These are phyloP conservation scores for Micromys minutus DNA, from an alignment of 2,113 vertebrate species.

Conservation along the genomic window DNA sequence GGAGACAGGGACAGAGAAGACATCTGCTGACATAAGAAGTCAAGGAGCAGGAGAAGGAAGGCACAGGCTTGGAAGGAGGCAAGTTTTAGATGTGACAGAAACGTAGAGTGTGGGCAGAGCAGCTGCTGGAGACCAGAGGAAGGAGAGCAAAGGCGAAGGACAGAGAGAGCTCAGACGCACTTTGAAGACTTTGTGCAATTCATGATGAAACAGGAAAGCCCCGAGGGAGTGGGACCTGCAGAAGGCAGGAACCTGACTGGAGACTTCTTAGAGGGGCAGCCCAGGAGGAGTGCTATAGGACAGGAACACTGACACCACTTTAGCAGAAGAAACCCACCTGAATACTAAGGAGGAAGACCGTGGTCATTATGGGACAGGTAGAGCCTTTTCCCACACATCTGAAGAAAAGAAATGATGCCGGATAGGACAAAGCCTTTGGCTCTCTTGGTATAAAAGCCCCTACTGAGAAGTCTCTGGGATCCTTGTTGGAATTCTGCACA, in stretches of 20 bases:
- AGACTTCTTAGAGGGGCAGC: slow-evolving; percentile 50
- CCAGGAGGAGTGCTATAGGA: slow-evolving; percentile 26
- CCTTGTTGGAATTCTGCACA: not conserved
- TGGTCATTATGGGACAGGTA: not conserved
- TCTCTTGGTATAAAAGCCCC: not conserved
- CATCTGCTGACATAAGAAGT: not conserved
- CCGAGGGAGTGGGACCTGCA: not conserved
- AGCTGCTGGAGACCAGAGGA: not conserved
- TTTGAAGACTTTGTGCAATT: slow-evolving; percentile 49
- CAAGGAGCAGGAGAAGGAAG: not conserved
- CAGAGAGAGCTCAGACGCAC: not conserved
- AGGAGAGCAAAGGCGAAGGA: slow-evolving; percentile 5
- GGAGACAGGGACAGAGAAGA: not conserved
- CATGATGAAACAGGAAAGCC: slow-evolving; percentile 29
- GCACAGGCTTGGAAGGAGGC: not conserved
- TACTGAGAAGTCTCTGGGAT: not conserved
- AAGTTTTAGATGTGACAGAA: not conserved
- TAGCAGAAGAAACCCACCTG: not conserved
- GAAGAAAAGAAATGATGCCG: not conserved
- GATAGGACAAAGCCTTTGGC: not conserved
- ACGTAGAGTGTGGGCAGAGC: not conserved
- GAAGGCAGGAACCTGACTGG: not conserved
- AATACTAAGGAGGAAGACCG: slow-evolving; percentile 32
- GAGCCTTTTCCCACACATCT: not conserved
- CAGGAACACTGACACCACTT: slow-evolving; percentile 25